These are phyloP conservation scores for Odontocerum albicorne DNA, from an alignment of 2,888 invertebrate genomes.

Conservation along the genomic window DNA sequence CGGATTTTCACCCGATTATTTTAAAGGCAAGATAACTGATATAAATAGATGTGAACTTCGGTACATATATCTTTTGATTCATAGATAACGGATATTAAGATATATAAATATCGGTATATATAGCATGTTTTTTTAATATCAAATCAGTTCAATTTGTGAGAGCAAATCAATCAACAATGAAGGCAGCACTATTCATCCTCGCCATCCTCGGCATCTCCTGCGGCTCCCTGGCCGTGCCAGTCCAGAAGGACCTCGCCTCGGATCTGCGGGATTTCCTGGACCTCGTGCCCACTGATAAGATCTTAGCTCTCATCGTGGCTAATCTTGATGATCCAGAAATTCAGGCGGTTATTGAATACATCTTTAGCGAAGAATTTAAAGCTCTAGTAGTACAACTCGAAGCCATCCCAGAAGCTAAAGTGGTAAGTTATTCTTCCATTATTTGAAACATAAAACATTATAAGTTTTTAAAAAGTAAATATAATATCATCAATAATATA, in stretches of 20 bases:
- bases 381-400: slow-evolving; percentile 1
- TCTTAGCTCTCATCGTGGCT: neutral
- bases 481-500: no score
- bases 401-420: slow-evolving; percentile 14
- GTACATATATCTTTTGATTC: no score
- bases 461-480: neutral
- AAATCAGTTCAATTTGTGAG: neutral
- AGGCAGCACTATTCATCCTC: no score
- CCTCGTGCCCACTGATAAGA: slow-evolving; percentile 5
- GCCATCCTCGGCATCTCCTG: no score
- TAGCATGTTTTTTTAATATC: no score
- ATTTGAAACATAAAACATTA: neutral
- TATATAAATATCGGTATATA: no score
- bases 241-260: neutral
- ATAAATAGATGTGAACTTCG: no score
- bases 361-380: slow-evolving; percentile 8
- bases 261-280: slow-evolving; percentile 15
- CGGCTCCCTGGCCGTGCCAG: neutral
- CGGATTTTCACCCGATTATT: no score
- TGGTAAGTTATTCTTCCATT: slow-evolving; percentile 2
- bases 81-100: no score
- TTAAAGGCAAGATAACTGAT: no score
- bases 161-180: neutral
- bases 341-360: slow-evolving; percentile 4
- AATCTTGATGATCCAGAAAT: slow-evolving; percentile 15